A percentile compares a stretch with the other conserved stretches of the same genome.
Evolutionary conservation across 35 echinoderm and acorn worm species (phyloP).

Genomic region (Ophioderma brevispina): DNA sequence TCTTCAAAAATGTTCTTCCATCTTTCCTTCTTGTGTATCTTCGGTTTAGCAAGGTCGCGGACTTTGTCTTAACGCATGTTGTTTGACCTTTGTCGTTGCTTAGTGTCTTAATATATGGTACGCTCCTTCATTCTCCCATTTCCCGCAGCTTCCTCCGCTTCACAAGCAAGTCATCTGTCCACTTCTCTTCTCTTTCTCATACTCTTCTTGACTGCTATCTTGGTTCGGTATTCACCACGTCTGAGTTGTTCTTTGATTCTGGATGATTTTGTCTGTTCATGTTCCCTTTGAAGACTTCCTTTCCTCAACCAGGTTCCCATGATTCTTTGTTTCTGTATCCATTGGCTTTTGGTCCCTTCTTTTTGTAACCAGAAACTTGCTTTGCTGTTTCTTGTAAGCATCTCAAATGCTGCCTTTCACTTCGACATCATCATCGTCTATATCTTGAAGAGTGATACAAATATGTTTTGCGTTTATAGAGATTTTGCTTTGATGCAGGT

Average conservation of each 20-base stretch:
- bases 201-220: slow-evolving; percentile 12
- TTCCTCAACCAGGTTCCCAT: slow-evolving; percentile 8
- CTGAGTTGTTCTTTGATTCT: slow-evolving; percentile 33
- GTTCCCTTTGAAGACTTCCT: background rate
- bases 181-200: slow-evolving; percentile 1
- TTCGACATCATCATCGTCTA: background rate
- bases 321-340: slow-evolving; percentile 28
- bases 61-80: background rate
- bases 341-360: slow-evolving; percentile 16
- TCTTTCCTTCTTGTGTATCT: too few species aligned
- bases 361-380: slow-evolving; percentile 22
- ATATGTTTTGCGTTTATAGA: background rate
- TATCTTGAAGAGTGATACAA: background rate
- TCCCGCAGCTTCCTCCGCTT: background rate
- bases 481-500: background rate
- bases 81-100: slow-evolving; percentile 21
- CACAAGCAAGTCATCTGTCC: background rate
- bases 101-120: slow-evolving; percentile 16
- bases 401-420: background rate
- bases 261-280: slow-evolving; percentile 10
- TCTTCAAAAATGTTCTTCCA: too few species aligned
- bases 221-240: slow-evolving; percentile 9
- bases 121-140: slow-evolving; percentile 34
- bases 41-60: too few species aligned
- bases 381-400: slow-evolving; percentile 20